Evolutionary conservation across 2,113 vertebrate species (phyloP).

Genomic region (Centropus unirufus): DNA sequence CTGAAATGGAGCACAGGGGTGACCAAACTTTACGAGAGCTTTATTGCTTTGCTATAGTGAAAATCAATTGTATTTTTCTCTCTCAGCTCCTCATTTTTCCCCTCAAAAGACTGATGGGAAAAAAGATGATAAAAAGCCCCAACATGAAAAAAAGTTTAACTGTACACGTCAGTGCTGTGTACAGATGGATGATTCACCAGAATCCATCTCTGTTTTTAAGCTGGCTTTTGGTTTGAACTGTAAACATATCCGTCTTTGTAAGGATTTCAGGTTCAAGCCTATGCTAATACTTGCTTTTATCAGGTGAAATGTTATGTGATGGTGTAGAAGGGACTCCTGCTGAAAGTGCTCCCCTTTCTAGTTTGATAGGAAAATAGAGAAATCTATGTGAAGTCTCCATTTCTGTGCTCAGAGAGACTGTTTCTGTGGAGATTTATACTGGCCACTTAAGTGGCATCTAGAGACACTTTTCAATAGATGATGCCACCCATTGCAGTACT

Average conservation of each 20-base stretch:
- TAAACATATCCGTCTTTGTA: conserved; percentile 17
- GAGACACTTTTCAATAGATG: not conserved
- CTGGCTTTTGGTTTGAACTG: conserved; percentile 37
- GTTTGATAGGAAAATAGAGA: conserved; percentile 6
- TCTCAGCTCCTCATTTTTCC: conserved; percentile 3
- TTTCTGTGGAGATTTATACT: not conserved
- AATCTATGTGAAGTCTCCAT: not conserved
- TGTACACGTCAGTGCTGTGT: conserved; percentile 19
- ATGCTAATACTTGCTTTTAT: conserved; percentile 34
- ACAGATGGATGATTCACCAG: conserved; percentile 56
- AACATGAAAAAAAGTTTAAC: not conserved
- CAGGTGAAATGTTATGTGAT: not conserved
- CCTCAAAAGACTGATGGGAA: conserved; percentile 24
- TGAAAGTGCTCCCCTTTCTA: not conserved
- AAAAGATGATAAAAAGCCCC: conserved; percentile 40
- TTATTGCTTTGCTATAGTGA: conserved; percentile 39
- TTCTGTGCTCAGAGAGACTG: not conserved
- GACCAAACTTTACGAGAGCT: conserved; percentile 23
- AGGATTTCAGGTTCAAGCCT: not conserved
- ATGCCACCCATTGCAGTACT: not conserved
- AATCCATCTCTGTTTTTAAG: conserved; percentile 6
- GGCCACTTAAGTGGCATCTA: not conserved
- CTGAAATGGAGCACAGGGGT: conserved; percentile 14
- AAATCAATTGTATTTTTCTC: conserved; percentile 52
- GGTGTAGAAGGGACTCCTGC: not conserved